A percentile compares a stretch with the other conserved stretches of the same genome.
These are phyloP conservation scores for Halcyon malimbica DNA, from an alignment of 2,113 vertebrate genomes.

Conservation along the genomic window DNA sequence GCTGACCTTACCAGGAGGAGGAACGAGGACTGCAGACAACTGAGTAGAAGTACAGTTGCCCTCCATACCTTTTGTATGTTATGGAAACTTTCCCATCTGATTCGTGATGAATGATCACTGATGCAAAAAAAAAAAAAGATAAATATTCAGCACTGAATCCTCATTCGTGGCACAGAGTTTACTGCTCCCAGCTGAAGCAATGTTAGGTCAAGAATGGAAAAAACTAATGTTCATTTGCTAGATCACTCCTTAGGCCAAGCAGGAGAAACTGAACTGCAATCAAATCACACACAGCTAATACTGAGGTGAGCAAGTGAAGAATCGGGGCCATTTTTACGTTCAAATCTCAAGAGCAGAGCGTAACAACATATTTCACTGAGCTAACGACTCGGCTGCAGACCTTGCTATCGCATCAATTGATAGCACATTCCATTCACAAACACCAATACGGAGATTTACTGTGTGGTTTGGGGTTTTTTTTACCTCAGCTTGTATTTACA, in stretches of 20 bases:
- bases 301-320: background rate
- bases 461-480: background rate
- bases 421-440: background rate
- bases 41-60: background rate
- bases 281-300: background rate
- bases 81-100: background rate
- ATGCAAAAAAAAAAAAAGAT: background rate
- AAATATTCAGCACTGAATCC: background rate
- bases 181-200: background rate
- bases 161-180: background rate
- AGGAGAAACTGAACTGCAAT: background rate
- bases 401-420: background rate
- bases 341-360: background rate
- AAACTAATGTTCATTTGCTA: background rate
- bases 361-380: background rate
- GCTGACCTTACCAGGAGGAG: background rate
- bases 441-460: background rate
- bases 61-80: background rate
- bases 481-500: background rate
- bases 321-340: background rate
- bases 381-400: background rate
- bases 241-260: background rate
- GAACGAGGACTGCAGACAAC: background rate
- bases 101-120: background rate
- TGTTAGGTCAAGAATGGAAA: background rate